Evolutionary conservation across 2,888 invertebrate genomes (phyloP).

Genomic region (Nebria salina): DNA sequence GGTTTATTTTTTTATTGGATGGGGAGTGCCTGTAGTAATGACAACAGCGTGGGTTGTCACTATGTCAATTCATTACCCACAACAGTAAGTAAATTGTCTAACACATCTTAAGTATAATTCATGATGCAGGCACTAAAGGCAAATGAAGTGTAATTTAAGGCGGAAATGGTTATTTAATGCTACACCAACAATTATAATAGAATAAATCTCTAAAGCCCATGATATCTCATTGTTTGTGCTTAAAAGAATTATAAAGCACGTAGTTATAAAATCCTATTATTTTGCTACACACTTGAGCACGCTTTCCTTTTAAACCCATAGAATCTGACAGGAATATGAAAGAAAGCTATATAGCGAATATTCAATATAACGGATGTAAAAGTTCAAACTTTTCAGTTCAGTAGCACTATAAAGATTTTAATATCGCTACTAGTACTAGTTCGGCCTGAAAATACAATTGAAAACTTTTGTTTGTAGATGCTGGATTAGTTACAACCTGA

Average conservation of each 20-base stretch:
- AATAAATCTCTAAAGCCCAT: too few species aligned
- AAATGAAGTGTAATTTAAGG: too few species aligned
- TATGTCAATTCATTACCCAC: constrained; percentile 57
- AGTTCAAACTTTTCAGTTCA: background rate
- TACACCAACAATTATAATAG: too few species aligned
- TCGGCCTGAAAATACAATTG: background rate
- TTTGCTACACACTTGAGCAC: background rate
- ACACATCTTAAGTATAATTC: background rate
- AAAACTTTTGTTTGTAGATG: constrained; percentile 64
- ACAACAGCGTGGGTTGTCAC: constrained; percentile 75
- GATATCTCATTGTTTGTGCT: too few species aligned
- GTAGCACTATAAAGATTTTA: background rate
- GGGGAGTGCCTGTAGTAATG: constrained; percentile 77
- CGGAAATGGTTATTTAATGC: background rate
- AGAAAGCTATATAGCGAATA: background rate
- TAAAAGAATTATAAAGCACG: background rate
- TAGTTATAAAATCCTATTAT: background rate
- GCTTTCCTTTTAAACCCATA: background rate
- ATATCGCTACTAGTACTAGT: constrained; percentile 1
- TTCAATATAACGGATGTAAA: background rate
- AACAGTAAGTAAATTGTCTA: constrained; percentile 54
- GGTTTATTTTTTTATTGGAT: constrained; percentile 73
- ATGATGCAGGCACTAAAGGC: too few species aligned
- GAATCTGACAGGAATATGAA: background rate
- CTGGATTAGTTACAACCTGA: constrained; percentile 88